A percentile compares a stretch with the other conserved stretches of the same genome.
Conservation (phyloP, 2,888 invertebrate species). For the Thumatha senex region DNA sequence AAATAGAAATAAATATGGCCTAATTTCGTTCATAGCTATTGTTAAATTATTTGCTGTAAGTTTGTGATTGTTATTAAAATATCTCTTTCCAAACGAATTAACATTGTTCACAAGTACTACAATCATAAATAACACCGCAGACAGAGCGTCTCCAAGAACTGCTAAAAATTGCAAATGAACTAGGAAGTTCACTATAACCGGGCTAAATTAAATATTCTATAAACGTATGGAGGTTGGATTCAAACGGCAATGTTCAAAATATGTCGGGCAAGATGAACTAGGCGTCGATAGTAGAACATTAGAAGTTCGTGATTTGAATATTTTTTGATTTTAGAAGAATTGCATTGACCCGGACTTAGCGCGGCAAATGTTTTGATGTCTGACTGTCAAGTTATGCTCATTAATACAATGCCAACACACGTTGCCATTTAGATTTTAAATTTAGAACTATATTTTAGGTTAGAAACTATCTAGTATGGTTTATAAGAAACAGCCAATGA, state of each 20-base stretch:
- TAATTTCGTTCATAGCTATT: no score
- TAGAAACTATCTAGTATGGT: no score
- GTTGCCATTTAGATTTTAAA: no score
- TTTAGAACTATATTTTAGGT: no score
- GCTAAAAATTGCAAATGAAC: slow-evolving; percentile 63
- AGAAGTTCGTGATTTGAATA: slow-evolving; percentile 62
- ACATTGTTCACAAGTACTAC: slow-evolving; percentile 6
- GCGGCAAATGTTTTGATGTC: slow-evolving; percentile 21
- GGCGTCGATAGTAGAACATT: slow-evolving; percentile 71
- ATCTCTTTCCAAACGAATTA: slow-evolving; percentile 1
- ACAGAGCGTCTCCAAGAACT: slow-evolving; percentile 68
- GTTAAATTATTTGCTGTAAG: background rate
- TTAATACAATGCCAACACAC: background rate
- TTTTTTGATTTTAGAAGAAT: slow-evolving; percentile 41
- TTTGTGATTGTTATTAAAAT: no score
- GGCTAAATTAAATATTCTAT: slow-evolving; percentile 52
- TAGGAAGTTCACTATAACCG: slow-evolving; percentile 36
- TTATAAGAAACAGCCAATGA: no score
- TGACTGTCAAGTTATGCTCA: slow-evolving; percentile 1
- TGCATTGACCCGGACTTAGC: slow-evolving; percentile 58
- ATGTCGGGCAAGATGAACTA: slow-evolving; percentile 57
- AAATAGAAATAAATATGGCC: no score
- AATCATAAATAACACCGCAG: slow-evolving; percentile 49
- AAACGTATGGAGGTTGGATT: slow-evolving; percentile 51
- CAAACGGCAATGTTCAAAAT: slow-evolving; percentile 64